phyloP scores from a whole-genome alignment of 2,888 invertebrate genomes.

The Polymixis lichenea region DNA sequence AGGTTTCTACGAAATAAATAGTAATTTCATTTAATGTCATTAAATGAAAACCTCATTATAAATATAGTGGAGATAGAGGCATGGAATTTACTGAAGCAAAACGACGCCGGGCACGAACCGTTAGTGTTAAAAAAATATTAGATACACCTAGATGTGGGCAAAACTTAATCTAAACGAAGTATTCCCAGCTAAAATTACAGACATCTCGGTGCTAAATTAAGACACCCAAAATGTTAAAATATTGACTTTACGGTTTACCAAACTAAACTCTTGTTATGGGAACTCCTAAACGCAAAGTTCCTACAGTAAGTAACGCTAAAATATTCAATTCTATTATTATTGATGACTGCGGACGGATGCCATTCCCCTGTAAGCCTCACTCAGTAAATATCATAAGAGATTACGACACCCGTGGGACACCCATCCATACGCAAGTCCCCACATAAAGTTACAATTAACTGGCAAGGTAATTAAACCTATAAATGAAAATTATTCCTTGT shows the following conservation, averaged over 20 bases:
- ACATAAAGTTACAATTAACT: slow-evolving; percentile 55
- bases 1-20: no score
- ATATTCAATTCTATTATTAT: slow-evolving; percentile 43
- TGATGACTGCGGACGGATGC: slow-evolving; percentile 35
- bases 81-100: no score
- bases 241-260: background rate
- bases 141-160: background rate
- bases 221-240: background rate
- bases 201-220: background rate
- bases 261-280: background rate
- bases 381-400: slow-evolving; percentile 50
- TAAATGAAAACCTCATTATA: no score
- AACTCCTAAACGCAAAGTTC: background rate
- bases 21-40: no score
- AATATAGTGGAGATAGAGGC: no score
- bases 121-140: no score
- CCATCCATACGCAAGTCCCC: slow-evolving; percentile 21
- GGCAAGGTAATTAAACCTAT: slow-evolving; percentile 56
- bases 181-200: background rate
- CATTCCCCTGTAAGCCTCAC: slow-evolving; percentile 17
- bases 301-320: background rate
- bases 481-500: slow-evolving; percentile 57
- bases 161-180: background rate
- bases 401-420: slow-evolving; percentile 43
- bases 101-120: no score